Base-by-base conservation (phyloP, 2,113 vertebrate species). In the Calypte anna region DNA sequence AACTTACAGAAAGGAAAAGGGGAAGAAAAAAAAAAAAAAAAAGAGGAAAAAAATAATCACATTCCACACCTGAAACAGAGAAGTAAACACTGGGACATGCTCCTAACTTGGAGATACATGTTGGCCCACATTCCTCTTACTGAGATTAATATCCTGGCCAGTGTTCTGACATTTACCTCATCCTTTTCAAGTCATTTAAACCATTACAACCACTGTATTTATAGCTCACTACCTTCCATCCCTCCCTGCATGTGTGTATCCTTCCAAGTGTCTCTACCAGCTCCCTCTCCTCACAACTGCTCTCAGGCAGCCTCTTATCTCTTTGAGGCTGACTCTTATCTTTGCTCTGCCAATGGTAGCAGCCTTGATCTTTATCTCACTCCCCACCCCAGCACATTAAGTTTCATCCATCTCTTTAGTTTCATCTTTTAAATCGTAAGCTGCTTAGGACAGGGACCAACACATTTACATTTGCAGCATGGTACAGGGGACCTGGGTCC, bases 141-240 rank as follows among this genome's bases (percentile, higher is more conserved):
- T 69, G 74, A 88, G 88, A 94, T 95, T 96, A 95, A 95, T 53
- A 93, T 81, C 90, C 91, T 88, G 88, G 92, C 72, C 64, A n/a
- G 55, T 24, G 68, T 83, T 91, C 92, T 94, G 95, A 94, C 91
- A 92, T 95, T 92, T 77, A 78, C 80, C 88, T 96, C 92, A 95
- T 86, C 86, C 79, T 93, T 95, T 94, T 86, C 95, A 94, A 96
- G 90, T 86, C 75, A 88, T 36, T 93, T 83, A 93, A 88, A 93
- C 88, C 86, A 88, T 88, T 86, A 86, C 20, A 33, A 86, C 58
- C 9, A 2, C 80, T 63, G 77, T 91, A 92, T 96, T 92, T 96
- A 92, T 81, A 96, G 94, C 81, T 96, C 20, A 3, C 63, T 69
- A 77, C 85, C 95, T 95, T 74, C 68, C 86, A 61, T 55, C 17